Evolutionary conservation across 2,113 vertebrate genomes (phyloP), one percentile per base, ranked within the genome.

Genomic region (Dipodomys merriami): DNA sequence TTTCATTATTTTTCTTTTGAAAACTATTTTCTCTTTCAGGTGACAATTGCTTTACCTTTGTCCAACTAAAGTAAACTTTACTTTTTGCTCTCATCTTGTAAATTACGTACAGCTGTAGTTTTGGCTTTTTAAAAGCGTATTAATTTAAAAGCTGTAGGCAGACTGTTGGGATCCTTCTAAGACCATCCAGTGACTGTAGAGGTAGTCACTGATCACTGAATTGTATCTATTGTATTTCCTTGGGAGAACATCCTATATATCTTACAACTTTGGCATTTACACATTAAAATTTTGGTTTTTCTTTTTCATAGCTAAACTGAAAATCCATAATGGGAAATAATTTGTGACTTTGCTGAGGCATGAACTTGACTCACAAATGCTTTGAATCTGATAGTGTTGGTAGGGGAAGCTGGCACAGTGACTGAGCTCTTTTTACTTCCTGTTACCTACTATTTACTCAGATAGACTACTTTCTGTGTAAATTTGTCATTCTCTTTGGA

Each of bases 1-100:
- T 88, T 86, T 82, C 82, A 82, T 71, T 86, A 15, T 1, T 93
- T 77, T 91, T 88, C n/a, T n/a, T 29, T 73, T 49, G 44, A 73
- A 77, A 85, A 86, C 46, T 13, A 62, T 83, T 39, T 39, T 91
- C 3, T 90, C 8, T 44, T 93, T 94, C 15, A 69, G 15, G 22
- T 82, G 25, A 76, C 62, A 82, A 85, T 88, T 86, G 10, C 30
- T 91, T 81, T 74, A 79, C 67, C 27, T 88, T 5, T 13, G 16
- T 44, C 3, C 72, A 80, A 57, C 7, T 78, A 65, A 93, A 83
- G 33, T 57, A 67, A 77, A 80, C 30, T 49, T 1, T 74, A 6
- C 0, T 90, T 16, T 86, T 74, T 83, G 49, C 4, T 7, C 2
- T 39, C 74, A 2, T 83, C 16, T n/a, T 81, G 3, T 77, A 72